phyloP scores from a whole-genome alignment of 2,113 vertebrate species.

The Cyrtonyx montezumae region DNA sequence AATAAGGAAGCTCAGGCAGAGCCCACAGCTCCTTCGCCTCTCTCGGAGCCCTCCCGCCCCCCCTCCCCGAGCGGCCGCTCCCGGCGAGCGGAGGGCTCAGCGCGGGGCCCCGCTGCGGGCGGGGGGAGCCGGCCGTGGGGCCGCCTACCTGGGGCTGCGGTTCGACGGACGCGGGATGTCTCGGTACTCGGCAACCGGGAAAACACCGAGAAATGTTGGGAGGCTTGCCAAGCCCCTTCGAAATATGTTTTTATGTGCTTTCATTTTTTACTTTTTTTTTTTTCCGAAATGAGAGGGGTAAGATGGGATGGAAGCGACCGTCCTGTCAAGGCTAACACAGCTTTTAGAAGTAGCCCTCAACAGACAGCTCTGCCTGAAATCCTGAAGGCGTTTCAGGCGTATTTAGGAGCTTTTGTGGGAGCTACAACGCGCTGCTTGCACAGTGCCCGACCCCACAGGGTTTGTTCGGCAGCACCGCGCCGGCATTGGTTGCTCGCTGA shows the following conservation, averaged over 20 bases:
- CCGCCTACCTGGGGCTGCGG: neutral
- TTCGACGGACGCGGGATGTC: too few relatives aligned
- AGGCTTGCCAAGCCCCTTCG: neutral
- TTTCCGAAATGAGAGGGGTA: neutral
- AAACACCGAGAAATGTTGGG: constrained; percentile 7
- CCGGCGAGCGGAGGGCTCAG: neutral
- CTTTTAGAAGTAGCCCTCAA: neutral
- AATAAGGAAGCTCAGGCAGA: neutral
- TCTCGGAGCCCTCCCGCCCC: neutral
- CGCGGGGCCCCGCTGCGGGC: neutral
- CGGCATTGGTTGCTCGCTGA: constrained; percentile 1
- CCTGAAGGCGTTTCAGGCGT: neutral
- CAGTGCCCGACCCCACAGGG: neutral
- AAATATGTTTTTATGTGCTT: fast-evolving
- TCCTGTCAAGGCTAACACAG: fast-evolving
- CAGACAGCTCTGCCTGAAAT: neutral
- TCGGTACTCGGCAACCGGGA: neutral
- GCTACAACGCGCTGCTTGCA: neutral
- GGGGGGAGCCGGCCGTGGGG: neutral
- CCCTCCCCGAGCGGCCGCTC: neutral
- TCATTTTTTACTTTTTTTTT: neutral
- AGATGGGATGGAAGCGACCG: fast-evolving
- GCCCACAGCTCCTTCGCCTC: neutral
- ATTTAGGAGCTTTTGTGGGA: neutral
- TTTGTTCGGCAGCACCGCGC: neutral